Evolutionary conservation across 1,140 invertebrate genomes (phyloP).

Genomic region (Musca domestica): DNA sequence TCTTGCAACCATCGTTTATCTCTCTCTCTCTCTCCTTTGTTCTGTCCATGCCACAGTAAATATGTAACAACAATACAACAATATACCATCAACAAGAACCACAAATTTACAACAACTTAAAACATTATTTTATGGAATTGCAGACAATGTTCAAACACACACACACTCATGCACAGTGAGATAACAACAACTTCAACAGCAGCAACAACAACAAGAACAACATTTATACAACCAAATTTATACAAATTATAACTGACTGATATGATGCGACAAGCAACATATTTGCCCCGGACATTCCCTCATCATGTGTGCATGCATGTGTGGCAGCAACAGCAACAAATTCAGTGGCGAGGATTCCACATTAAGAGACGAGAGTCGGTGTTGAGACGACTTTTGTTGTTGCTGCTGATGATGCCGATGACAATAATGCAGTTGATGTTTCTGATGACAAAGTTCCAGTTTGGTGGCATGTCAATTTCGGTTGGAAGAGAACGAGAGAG

Average conservation of each 20-base stretch:
- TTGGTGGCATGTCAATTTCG: not conserved
- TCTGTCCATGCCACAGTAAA: not conserved
- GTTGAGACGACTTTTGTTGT: not conserved
- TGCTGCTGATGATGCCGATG: not conserved
- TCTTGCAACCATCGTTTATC: not conserved
- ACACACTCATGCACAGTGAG: not conserved
- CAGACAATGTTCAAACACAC: not conserved
- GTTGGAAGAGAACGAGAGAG: too few species aligned
- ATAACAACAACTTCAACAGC: not conserved
- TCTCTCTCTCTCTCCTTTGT: too few species aligned
- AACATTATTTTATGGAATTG: constrained; percentile 13
- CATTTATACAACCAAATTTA: not conserved
- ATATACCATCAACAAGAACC: not conserved
- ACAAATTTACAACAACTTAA: constrained; percentile 18
- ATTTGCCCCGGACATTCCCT: not conserved
- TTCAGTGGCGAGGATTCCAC: too few species aligned
- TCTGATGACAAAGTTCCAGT: constrained; percentile 16
- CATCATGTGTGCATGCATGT: too few species aligned
- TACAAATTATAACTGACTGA: not conserved
- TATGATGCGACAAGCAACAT: not conserved
- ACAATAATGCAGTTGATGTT: not conserved
- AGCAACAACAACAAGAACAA: constrained; percentile 3
- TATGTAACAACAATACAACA: not conserved
- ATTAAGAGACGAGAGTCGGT: not conserved
- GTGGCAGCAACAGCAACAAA: too few species aligned